phyloP scores from a whole-genome alignment of 2,888 invertebrate species.

The Mesodorylaimus sp. region DNA sequence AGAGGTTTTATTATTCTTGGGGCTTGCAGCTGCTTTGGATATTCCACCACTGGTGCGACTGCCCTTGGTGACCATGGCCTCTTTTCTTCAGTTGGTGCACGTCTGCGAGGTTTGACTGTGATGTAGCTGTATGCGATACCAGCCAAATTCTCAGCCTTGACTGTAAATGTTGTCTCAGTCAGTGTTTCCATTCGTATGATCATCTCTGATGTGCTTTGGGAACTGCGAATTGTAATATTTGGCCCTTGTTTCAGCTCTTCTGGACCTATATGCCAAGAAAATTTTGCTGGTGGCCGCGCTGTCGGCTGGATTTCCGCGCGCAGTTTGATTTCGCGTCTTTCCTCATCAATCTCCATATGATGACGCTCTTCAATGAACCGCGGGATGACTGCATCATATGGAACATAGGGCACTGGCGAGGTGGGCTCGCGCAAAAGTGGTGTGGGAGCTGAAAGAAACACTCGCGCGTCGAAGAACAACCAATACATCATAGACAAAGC shows the following conservation, averaged over 20 bases:
- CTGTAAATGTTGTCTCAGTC: not conserved
- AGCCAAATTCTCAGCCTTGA: not conserved
- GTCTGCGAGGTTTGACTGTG: not conserved
- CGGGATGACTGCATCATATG: too few relatives aligned
- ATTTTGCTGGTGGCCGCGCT: slow-evolving; percentile 16
- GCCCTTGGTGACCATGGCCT: too few relatives aligned
- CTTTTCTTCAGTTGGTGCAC: too few relatives aligned
- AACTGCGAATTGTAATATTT: not conserved
- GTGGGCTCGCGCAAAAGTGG: too few relatives aligned
- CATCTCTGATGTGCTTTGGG: not conserved
- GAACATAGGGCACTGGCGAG: not conserved
- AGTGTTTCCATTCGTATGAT: not conserved
- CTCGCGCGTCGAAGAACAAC: too few relatives aligned
- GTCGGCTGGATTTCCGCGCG: slow-evolving; percentile 10
- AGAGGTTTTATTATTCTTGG: too few relatives aligned
- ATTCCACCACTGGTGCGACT: too few relatives aligned
- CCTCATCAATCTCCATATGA: not conserved
- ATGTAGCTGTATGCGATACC: not conserved
- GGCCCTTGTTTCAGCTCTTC: slow-evolving; percentile 18
- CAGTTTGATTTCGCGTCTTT: not conserved
- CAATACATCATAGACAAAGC: too few relatives aligned
- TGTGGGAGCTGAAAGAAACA: too few relatives aligned
- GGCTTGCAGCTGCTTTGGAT: too few relatives aligned
- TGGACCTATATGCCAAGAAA: slow-evolving; percentile 17
- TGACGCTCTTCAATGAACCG: too few relatives aligned